Evolutionary conservation across 2,888 invertebrate genomes (phyloP), one percentile per base, ranked within the genome.

Genomic region (Chrysomela aeneicollis): DNA sequence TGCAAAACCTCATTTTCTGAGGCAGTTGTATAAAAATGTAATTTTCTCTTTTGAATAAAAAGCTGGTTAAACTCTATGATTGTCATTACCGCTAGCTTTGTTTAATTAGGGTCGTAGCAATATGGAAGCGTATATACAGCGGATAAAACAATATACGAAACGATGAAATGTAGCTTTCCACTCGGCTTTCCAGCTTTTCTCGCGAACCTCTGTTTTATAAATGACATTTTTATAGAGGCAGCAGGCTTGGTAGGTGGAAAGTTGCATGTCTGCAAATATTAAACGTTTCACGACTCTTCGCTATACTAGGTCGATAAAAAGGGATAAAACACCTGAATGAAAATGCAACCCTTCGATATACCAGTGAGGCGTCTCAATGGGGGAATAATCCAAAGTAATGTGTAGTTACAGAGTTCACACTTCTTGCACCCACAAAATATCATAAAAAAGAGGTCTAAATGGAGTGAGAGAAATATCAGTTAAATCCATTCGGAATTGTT

Each of bases 101-200:
- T n/a, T n/a, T n/a, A n/a, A 63, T 66, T 50, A 32, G 52, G 26
- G 52, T 53, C 49, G 26, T 47, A 59, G 60, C 51, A 52, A 66
- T 53, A 64, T 52, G 49, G 52, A 46, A 42, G 42, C 46, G n/a
- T 26, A n/a, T 10, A 59, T 59, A 63, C 58, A 59, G 30, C 49
- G 35, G 49, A 3, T 57, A 60, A 50, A 51, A 52, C 17, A 42
- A n/a, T n/a, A 22, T 50, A 57, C 21, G 60, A 22, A 60, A 55
- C 53, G 60, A 57, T 64, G 57, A 64, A 64, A 64, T 57, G 64
- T 64, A 51, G 55, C 55, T 64, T 64, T 61, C 42, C 51, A 60
- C 37, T 42, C 60, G 46, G 55, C 55, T 64, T 64, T 61, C 42
- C 51, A 60, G 50, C 50, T 64, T 64, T 61, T 64, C 55, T 55